A percentile compares a stretch with the other conserved stretches of the same genome.
These are phyloP conservation scores for Caenorhabditis inopinata DNA, from an alignment of 1,140 invertebrate species.

Conservation along the genomic window DNA sequence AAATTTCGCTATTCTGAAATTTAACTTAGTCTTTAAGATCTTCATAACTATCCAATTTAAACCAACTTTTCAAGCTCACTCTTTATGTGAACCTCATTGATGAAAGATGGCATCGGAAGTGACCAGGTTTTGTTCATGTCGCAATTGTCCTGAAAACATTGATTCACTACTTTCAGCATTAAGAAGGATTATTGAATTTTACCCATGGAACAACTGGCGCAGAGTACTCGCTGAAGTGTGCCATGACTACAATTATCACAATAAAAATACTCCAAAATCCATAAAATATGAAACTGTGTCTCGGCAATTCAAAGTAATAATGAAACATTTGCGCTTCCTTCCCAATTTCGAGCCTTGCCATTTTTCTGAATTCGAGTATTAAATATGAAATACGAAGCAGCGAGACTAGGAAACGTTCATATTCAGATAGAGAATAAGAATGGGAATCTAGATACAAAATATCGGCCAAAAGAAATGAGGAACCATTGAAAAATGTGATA, in stretches of 20 bases:
- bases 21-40: too few relatives aligned
- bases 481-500: too few relatives aligned
- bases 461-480: too few relatives aligned
- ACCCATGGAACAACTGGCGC: not conserved
- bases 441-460: too few relatives aligned
- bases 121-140: slow-evolving; percentile 1
- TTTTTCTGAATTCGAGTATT: not conserved
- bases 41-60: too few relatives aligned
- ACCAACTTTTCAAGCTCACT: not conserved
- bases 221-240: not conserved
- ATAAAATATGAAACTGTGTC: slow-evolving; percentile 5
- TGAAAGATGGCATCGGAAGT: not conserved
- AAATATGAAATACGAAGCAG: not conserved
- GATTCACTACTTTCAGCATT: not conserved
- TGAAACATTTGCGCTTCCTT: not conserved
- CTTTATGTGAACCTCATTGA: not conserved
- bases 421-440: too few relatives aligned
- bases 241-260: not conserved
- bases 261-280: not conserved
- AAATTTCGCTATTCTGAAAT: not conserved
- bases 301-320: not conserved
- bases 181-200: not conserved
- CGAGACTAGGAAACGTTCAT: too few relatives aligned
- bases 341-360: not conserved
- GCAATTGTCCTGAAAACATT: slow-evolving; percentile 10